A percentile compares a stretch with the other conserved stretches of the same genome.
These are phyloP conservation scores for Sitophilus oryzae DNA, from an alignment of 1,140 invertebrate genomes.

Conservation along the genomic window DNA sequence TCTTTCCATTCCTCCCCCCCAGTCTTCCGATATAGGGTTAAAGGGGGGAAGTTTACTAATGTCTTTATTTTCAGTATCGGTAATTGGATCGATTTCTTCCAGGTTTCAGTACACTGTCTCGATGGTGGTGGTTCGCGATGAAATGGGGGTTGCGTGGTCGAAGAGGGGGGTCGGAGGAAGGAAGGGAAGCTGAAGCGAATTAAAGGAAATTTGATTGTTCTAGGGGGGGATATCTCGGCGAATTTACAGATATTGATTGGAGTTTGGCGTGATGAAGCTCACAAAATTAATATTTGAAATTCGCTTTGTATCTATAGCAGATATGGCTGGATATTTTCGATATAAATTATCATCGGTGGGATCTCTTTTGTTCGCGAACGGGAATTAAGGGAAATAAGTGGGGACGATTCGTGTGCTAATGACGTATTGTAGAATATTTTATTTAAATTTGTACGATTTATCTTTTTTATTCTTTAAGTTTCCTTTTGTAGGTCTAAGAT, in stretches of 20 bases:
- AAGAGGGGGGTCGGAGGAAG: slow-evolving; percentile 7
- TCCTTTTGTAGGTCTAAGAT: too few relatives aligned
- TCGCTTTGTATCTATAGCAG: too few relatives aligned
- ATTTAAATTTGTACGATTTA: too few relatives aligned
- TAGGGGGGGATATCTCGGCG: slow-evolving; percentile 13
- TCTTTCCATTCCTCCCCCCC: too few relatives aligned
- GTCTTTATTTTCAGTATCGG: background rate
- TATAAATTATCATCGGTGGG: too few relatives aligned
- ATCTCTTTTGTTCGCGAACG: too few relatives aligned
- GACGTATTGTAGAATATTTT: too few relatives aligned
- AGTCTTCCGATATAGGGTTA: background rate
- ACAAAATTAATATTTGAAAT: slow-evolving; percentile 13
- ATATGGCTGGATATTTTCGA: too few relatives aligned
- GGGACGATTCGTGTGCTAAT: too few relatives aligned
- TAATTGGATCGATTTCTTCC: background rate
- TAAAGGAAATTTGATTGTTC: slow-evolving; percentile 23
- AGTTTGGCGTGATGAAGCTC: slow-evolving; percentile 13
- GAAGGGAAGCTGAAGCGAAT: slow-evolving; percentile 1
- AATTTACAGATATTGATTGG: slow-evolving; percentile 20
- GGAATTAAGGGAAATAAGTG: too few relatives aligned
- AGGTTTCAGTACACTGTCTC: slow-evolving; percentile 1
- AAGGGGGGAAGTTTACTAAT: background rate
- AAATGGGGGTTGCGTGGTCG: slow-evolving; percentile 6
- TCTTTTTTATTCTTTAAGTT: too few relatives aligned
- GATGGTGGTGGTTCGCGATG: slow-evolving; percentile 2